Conservation (phyloP, 1,140 invertebrate species). For the Bemisia tabaci region DNA sequence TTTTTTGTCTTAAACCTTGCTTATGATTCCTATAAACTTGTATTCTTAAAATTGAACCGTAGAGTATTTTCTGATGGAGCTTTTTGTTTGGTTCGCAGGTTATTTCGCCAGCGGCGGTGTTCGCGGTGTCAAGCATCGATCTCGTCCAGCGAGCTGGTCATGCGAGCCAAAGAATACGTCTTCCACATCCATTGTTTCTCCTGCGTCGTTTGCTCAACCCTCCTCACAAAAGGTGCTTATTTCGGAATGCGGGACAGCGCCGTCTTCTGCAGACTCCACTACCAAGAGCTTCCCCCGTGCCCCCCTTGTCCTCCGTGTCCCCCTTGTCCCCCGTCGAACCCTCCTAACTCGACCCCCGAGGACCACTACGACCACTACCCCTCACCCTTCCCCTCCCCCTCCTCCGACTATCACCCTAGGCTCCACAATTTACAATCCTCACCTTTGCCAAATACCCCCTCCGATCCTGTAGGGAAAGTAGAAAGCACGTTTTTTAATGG, state of each 20-base stretch:
- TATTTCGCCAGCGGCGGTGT: slow-evolving; percentile 64
- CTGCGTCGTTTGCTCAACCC: slow-evolving; percentile 76
- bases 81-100: slow-evolving; percentile 37
- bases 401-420: slow-evolving; percentile 24
- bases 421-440: slow-evolving; percentile 2
- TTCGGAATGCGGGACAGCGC: slow-evolving; percentile 79
- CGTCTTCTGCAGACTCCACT: slow-evolving; percentile 70
- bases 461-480: slow-evolving; percentile 20
- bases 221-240: slow-evolving; percentile 78
- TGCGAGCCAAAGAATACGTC: slow-evolving; percentile 81
- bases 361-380: slow-evolving; percentile 32
- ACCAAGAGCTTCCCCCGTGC: slow-evolving; percentile 35
- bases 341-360: slow-evolving; percentile 16
- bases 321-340: slow-evolving; percentile 29
- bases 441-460: slow-evolving; percentile 29
- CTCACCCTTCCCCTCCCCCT: slow-evolving; percentile 34
- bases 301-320: slow-evolving; percentile 38
- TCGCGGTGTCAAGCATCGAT: slow-evolving; percentile 80
- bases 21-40: too few species aligned
- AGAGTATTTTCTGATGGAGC: too few species aligned
- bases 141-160: slow-evolving; percentile 84
- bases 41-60: too few species aligned
- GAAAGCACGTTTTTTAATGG: slow-evolving; percentile 59
- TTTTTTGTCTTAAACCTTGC: too few species aligned
- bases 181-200: slow-evolving; percentile 93